Evolutionary conservation across 2,113 vertebrate genomes (phyloP).

Genomic region (Paraplagusia blochii): DNA sequence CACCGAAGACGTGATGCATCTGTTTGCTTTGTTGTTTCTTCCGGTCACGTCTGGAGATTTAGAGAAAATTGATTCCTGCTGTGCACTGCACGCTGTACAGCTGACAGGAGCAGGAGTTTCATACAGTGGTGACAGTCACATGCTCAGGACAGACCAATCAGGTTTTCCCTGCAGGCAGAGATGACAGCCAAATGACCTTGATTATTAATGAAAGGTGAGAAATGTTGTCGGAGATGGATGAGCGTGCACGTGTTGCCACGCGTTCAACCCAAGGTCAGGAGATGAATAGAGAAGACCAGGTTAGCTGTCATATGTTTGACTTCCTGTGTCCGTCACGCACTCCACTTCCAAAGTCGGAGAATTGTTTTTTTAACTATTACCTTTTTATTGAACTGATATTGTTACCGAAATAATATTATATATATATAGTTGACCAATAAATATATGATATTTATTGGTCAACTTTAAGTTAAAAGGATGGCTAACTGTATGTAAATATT

Average conservation of each 20-base stretch:
- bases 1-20: too few species aligned
- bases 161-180: background rate
- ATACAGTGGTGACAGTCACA: background rate
- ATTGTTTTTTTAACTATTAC: too few species aligned
- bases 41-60: background rate
- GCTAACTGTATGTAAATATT: too few species aligned
- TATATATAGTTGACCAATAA: too few species aligned
- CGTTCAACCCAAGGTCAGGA: background rate
- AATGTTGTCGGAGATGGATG: background rate
- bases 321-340: too few species aligned
- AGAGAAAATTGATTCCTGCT: background rate
- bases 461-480: too few species aligned
- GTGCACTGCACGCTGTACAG: background rate
- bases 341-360: too few species aligned
- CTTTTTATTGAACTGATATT: too few species aligned
- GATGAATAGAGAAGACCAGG: too few species aligned
- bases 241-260: background rate
- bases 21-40: background rate
- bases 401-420: too few species aligned
- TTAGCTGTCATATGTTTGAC: too few species aligned
- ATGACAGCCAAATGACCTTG: conserved; percentile 11
- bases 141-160: background rate
- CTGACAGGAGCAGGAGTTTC: background rate
- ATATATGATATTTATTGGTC: too few species aligned
- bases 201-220: conserved; percentile 7